A percentile compares a stretch with the other conserved stretches of the same genome.
Evolutionary conservation across 2,888 invertebrate species (phyloP).

Genomic region (Acronicta leporina): DNA sequence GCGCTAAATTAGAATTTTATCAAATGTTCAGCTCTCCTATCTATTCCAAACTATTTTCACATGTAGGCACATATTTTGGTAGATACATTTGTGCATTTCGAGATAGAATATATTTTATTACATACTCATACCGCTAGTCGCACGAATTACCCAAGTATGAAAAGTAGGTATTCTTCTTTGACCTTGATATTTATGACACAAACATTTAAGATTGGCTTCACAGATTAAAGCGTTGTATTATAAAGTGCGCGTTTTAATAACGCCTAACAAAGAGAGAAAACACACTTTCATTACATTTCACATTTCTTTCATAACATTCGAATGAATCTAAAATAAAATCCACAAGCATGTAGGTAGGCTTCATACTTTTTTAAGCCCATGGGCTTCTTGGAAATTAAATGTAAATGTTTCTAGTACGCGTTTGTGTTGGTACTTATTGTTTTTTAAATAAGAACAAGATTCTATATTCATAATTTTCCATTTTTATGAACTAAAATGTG

Average conservation of each 20-base stretch:
- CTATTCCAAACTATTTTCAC: constrained; percentile 54
- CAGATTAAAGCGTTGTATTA: constrained; percentile 60
- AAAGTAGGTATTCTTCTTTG: constrained; percentile 68
- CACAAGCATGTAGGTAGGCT: background rate
- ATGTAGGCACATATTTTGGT: constrained; percentile 51
- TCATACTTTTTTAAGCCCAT: constrained; percentile 24
- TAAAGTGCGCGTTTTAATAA: constrained; percentile 33
- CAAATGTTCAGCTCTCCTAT: constrained; percentile 53
- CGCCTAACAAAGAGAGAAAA: constrained; percentile 30
- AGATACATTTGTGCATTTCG: constrained; percentile 55
- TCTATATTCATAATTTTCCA: constrained; percentile 23
- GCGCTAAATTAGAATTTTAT: constrained; percentile 53
- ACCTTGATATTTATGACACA: constrained; percentile 79
- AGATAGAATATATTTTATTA: constrained; percentile 62
- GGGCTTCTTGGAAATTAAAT: constrained; percentile 32
- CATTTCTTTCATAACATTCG: background rate
- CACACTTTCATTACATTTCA: constrained; percentile 13
- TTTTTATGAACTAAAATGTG: constrained; percentile 33
- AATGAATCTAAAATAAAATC: background rate
- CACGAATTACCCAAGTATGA: constrained; percentile 65
- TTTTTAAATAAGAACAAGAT: constrained; percentile 45
- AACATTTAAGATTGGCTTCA: constrained; percentile 68
- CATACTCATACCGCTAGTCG: constrained; percentile 59
- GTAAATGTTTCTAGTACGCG: constrained; percentile 19
- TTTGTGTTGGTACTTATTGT: too few species aligned